Percentiles rank a stretch among this genome's conserved stretches.
Conservation (phyloP, 1,140 invertebrate genomes). For the Littorina saxatilis region DNA sequence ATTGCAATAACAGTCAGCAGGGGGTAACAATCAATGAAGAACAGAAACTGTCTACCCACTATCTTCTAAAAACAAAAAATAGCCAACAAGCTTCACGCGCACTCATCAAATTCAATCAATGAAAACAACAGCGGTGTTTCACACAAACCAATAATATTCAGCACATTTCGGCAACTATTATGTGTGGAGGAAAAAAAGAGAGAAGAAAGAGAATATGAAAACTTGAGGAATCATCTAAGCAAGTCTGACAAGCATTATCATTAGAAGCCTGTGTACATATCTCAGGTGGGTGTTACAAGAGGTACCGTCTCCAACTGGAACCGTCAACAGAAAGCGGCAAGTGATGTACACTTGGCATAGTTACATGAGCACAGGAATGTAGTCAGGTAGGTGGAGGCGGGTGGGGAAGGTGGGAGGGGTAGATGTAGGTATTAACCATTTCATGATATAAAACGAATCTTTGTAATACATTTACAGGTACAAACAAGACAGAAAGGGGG, state of each 20-base stretch:
- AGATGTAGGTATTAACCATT: too few relatives aligned
- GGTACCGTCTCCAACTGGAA: conserved; percentile 10
- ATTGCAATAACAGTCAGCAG: background rate
- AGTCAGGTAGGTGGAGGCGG: background rate
- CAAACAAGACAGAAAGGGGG: too few relatives aligned
- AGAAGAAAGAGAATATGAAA: too few relatives aligned
- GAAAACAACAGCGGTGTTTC: background rate
- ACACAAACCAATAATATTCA: background rate
- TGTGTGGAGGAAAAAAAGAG: background rate
- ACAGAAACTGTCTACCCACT: too few relatives aligned
- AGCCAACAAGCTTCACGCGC: too few relatives aligned
- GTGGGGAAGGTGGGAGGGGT: background rate
- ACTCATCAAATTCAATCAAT: too few relatives aligned
- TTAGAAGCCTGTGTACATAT: background rate
- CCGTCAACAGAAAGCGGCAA: conserved; percentile 19
- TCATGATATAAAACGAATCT: too few relatives aligned
- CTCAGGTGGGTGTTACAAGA: background rate
- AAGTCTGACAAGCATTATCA: background rate
- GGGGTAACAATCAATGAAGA: too few relatives aligned
- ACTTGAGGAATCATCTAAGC: background rate
- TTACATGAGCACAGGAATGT: conserved; percentile 36
- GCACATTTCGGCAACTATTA: background rate
- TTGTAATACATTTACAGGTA: too few relatives aligned
- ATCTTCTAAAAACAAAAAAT: too few relatives aligned
- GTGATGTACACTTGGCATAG: conserved; percentile 23